Conservation (phyloP, 2,888 invertebrate genomes). For the Encarsia formosa region DNA sequence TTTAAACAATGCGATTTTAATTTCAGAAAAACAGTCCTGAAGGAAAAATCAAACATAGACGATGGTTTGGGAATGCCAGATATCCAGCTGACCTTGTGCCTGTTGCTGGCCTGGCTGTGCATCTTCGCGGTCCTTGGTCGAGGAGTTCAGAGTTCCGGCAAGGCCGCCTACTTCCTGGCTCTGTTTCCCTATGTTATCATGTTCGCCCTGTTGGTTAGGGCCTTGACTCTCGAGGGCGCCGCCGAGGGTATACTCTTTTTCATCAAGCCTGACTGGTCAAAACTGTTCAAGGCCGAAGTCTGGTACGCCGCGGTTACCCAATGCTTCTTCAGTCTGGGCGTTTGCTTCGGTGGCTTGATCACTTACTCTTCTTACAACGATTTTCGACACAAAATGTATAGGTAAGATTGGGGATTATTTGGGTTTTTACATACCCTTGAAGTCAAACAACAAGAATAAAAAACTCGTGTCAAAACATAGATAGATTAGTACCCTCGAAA, state of each 20-base stretch:
- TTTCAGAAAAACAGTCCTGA: constrained; percentile 55
- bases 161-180: constrained; percentile 69
- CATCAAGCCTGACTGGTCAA: constrained; percentile 63
- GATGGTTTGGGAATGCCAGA: constrained; percentile 59
- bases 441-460: too few relatives aligned
- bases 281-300: constrained; percentile 60
- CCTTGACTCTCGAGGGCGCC: constrained; percentile 62
- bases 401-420: too few relatives aligned
- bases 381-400: constrained; percentile 60
- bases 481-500: too few relatives aligned
- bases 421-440: too few relatives aligned
- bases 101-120: constrained; percentile 55
- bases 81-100: constrained; percentile 56
- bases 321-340: constrained; percentile 62
- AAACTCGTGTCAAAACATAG: too few relatives aligned
- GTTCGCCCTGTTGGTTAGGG: constrained; percentile 58
- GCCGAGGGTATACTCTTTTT: constrained; percentile 63
- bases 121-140: constrained; percentile 56
- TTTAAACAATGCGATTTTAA: not conserved
- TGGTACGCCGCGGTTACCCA: constrained; percentile 66
- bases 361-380: constrained; percentile 63
- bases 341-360: constrained; percentile 62
- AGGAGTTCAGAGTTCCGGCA: constrained; percentile 61
- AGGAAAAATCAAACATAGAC: constrained; percentile 53
- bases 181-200: constrained; percentile 64